Evolutionary conservation across 1,140 invertebrate species (phyloP).

Genomic region (Halictus rubicundus): DNA sequence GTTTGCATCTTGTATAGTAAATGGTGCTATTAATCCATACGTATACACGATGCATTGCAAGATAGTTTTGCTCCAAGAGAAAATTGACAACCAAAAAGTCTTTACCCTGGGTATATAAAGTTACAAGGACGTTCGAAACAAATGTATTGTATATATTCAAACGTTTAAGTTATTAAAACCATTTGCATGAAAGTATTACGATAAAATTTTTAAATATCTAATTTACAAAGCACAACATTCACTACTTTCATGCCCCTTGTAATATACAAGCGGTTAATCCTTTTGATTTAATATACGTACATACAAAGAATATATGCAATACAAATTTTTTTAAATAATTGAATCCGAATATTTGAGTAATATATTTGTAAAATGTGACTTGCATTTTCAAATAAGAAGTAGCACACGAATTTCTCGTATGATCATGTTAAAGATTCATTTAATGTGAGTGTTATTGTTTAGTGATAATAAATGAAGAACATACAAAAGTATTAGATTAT

Average conservation of each 20-base stretch:
- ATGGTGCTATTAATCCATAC: slow-evolving; percentile 34
- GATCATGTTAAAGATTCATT: slow-evolving; percentile 16
- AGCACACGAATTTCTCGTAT: slow-evolving; percentile 4
- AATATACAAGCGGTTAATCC: neutral
- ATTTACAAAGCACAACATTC: neutral
- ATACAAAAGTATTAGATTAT: slow-evolving; percentile 7
- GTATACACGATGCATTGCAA: slow-evolving; percentile 2
- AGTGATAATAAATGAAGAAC: neutral
- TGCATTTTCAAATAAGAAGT: neutral
- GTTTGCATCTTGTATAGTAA: slow-evolving; percentile 24
- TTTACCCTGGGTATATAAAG: slow-evolving; percentile 21
- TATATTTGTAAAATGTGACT: slow-evolving; percentile 22
- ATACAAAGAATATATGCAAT: slow-evolving; percentile 36
- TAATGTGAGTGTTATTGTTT: slow-evolving; percentile 5
- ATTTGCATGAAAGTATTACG: slow-evolving; percentile 8
- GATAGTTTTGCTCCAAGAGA: slow-evolving; percentile 29
- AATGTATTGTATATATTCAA: slow-evolving; percentile 43
- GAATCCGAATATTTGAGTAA: slow-evolving; percentile 11
- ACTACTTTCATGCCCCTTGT: neutral
- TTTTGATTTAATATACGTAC: neutral
- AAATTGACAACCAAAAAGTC: slow-evolving; percentile 57
- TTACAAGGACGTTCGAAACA: slow-evolving; percentile 2
- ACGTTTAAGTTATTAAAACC: neutral
- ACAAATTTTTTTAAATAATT: slow-evolving; percentile 20
- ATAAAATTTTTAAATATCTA: slow-evolving; percentile 19